Evolutionary conservation across 2,113 vertebrate genomes (phyloP).

Genomic region (Eudorcas thomsonii): DNA sequence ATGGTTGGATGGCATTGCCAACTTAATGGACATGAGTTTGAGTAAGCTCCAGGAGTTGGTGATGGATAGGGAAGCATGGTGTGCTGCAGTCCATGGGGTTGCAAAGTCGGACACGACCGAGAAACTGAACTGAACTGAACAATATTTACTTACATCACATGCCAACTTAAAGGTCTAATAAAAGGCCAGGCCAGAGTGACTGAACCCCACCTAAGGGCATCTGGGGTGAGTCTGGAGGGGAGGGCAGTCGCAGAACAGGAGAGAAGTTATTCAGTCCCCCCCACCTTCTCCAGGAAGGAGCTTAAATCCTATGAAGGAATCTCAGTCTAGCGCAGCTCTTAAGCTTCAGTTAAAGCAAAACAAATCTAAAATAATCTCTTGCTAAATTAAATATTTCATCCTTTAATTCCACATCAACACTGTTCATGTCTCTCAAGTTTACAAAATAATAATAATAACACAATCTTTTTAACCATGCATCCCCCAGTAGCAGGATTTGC

Average conservation of each 20-base stretch:
- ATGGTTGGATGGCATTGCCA: not conserved
- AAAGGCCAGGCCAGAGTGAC: too few relatives aligned
- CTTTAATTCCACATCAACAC: not conserved
- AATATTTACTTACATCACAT: not conserved
- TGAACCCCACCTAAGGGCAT: not conserved
- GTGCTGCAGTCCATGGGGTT: not conserved
- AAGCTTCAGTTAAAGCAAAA: not conserved
- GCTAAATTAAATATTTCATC: not conserved
- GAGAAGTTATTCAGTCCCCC: fast-evolving
- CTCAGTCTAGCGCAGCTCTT: not conserved
- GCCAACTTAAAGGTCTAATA: too few relatives aligned
- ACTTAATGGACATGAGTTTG: not conserved
- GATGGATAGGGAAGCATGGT: not conserved
- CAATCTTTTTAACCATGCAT: not conserved
- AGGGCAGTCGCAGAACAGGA: fast-evolving
- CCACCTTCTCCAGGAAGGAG: not conserved
- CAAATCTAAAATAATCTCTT: not conserved
- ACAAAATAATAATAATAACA: not conserved
- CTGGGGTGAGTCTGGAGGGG: not conserved
- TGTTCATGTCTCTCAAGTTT: not conserved
- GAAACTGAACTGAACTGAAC: not conserved
- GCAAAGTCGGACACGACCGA: fast-evolving
- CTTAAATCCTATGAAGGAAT: fast-evolving
- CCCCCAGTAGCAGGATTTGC: not conserved
- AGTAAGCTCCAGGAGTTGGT: not conserved